Conservation (phyloP, 1,140 invertebrate species). For the Drosophila micromelanica region DNA sequence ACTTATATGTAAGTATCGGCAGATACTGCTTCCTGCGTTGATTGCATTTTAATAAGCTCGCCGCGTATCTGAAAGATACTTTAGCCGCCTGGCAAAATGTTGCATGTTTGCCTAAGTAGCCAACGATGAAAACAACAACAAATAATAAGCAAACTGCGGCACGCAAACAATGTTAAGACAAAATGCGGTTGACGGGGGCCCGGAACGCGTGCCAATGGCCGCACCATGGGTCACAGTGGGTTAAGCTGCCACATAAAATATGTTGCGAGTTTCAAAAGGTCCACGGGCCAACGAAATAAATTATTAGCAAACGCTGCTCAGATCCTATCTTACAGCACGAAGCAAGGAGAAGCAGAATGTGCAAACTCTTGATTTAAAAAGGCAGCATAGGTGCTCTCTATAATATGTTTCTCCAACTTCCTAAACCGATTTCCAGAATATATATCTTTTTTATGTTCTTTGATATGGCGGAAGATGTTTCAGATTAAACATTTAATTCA, state of each 20-base stretch:
- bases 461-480: no score
- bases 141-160: slow-evolving; percentile 57
- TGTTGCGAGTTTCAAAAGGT: neutral
- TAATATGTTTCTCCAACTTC: no score
- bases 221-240: slow-evolving; percentile 61
- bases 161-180: slow-evolving; percentile 57
- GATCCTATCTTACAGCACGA: slow-evolving; percentile 6
- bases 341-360: neutral
- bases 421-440: no score
- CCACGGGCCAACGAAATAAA: slow-evolving; percentile 1
- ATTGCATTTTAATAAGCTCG: slow-evolving; percentile 77
- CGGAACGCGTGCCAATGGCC: slow-evolving; percentile 64
- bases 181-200: slow-evolving; percentile 3
- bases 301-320: slow-evolving; percentile 15
- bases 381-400: no score
- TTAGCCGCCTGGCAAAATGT: slow-evolving; percentile 34
- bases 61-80: slow-evolving; percentile 51
- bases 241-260: slow-evolving; percentile 52
- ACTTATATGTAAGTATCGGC: slow-evolving; percentile 9
- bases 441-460: no score
- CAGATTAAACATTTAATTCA: no score
- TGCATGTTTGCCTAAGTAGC: slow-evolving; percentile 71
- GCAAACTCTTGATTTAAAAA: neutral
- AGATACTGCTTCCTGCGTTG: slow-evolving; percentile 66
- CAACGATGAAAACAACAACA: slow-evolving; percentile 35